Conservation (phyloP, 2,113 vertebrate genomes). For the Nipponia nippon region DNA sequence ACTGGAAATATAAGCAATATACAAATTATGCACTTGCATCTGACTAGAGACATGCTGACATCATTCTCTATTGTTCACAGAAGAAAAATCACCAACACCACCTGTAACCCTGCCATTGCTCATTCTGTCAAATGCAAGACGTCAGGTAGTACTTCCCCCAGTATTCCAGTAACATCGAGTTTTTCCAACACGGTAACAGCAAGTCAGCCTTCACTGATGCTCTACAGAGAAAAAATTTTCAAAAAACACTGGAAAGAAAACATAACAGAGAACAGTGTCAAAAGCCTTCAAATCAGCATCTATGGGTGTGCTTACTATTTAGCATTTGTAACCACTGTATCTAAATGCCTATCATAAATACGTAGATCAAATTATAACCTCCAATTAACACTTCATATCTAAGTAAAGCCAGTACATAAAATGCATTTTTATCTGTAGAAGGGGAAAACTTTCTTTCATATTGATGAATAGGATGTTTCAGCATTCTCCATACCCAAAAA, state of each 20-base stretch:
- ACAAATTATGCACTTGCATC: neutral
- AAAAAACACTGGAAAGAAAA: neutral
- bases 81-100: neutral
- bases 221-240: neutral
- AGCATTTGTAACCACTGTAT: neutral
- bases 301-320: neutral
- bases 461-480: neutral
- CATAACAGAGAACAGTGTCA: neutral
- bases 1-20: neutral
- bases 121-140: neutral
- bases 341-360: neutral
- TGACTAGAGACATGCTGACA: no score
- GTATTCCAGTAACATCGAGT: neutral
- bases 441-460: neutral
- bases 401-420: neutral
- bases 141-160: neutral
- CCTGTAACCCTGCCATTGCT: neutral
- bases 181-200: neutral
- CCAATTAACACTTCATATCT: neutral
- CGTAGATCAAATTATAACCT: neutral
- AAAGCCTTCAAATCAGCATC: neutral
- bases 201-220: neutral
- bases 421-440: neutral
- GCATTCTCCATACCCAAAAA: neutral
- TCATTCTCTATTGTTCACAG: neutral